These are phyloP conservation scores for Pogonocherus hispidulus DNA, from an alignment of 2,888 invertebrate species.

Conservation along the genomic window DNA sequence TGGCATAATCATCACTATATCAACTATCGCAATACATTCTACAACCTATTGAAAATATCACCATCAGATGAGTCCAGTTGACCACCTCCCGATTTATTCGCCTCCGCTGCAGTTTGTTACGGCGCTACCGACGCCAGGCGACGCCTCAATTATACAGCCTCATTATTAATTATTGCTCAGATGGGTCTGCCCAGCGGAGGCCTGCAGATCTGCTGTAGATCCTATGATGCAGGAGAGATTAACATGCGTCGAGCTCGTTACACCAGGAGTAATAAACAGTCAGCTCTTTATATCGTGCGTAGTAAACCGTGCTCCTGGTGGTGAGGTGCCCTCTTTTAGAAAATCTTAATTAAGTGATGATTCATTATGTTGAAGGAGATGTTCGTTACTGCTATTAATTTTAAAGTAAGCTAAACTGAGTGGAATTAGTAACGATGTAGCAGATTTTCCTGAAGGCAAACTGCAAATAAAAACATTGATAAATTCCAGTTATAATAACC, in stretches of 20 bases:
- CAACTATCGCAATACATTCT: too few relatives aligned
- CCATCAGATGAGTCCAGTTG: constrained; percentile 8
- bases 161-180: constrained; percentile 28
- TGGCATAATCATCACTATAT: too few relatives aligned
- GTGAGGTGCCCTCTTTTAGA: neutral
- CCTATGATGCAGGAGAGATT: too few relatives aligned
- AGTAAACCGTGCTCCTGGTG: constrained; percentile 4
- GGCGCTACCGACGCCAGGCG: constrained; percentile 3
- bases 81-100: neutral
- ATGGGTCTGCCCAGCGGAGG: constrained; percentile 13
- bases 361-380: neutral
- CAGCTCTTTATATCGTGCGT: too few relatives aligned
- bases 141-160: constrained; percentile 25
- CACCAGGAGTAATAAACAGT: too few relatives aligned
- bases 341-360: neutral
- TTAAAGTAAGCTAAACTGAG: too few relatives aligned
- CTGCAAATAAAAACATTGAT: too few relatives aligned
- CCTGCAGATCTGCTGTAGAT: constrained; percentile 12
- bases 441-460: too few relatives aligned
- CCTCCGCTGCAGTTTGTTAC: neutral
- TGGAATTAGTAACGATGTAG: too few relatives aligned
- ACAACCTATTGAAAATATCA: too few relatives aligned
- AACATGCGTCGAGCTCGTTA: constrained; percentile 22
- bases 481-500: too few relatives aligned
- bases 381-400: too few relatives aligned